Percentiles rank a stretch among this genome's conserved stretches.
These are phyloP conservation scores for Petrosia ficiformis DNA, from an alignment of 37 sponge, comb jelly and placozoan genomes.

Conservation along the genomic window DNA sequence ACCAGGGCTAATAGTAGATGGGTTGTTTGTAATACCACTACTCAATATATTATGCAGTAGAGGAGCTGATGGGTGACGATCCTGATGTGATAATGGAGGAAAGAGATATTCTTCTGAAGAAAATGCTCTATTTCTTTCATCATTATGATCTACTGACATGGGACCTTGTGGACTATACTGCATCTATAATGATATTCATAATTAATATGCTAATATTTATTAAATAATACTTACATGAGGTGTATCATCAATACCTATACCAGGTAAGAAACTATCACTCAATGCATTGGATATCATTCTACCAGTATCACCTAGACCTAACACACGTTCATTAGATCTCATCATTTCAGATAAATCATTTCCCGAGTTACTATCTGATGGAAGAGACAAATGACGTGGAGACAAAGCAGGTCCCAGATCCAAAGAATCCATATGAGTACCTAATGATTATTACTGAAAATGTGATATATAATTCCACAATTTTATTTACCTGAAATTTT, in stretches of 20 bases:
- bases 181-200: too few species aligned
- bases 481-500: constrained; percentile 36
- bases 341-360: neutral
- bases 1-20: too few species aligned
- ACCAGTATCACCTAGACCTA: constrained; percentile 53
- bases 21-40: neutral
- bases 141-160: neutral
- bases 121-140: neutral
- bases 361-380: neutral
- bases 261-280: constrained; percentile 54
- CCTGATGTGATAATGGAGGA: constrained; percentile 38
- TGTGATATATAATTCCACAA: neutral
- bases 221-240: neutral
- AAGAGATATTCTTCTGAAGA: constrained; percentile 11
- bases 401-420: neutral
- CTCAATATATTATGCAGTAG: constrained; percentile 50
- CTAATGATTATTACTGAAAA: constrained; percentile 7
- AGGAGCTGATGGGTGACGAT: constrained; percentile 70
- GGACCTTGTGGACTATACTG: constrained; percentile 5
- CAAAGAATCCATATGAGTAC: neutral
- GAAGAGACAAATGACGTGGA: neutral
- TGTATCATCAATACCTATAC: constrained; percentile 17
- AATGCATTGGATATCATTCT: constrained; percentile 36
- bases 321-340: neutral
- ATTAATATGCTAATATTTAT: too few species aligned